A percentile compares a stretch with the other conserved stretches of the same genome.
Conservation (phyloP, 1,140 invertebrate genomes). For the Drosophila melanica region DNA sequence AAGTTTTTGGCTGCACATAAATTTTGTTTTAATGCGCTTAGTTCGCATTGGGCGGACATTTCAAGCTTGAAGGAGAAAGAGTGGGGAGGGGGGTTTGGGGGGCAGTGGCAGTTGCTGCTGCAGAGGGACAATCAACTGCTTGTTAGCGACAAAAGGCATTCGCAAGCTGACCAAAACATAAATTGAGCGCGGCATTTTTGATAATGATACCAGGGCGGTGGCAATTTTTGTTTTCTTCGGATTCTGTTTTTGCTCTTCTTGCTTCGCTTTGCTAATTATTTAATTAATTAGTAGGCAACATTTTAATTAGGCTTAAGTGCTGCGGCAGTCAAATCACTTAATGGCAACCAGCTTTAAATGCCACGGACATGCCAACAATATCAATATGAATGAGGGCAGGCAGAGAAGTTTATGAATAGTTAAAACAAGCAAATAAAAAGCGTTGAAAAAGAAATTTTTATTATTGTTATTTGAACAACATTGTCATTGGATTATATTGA, state of each 20-base stretch:
- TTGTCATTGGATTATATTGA: no score
- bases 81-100: background rate
- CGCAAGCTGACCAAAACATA: slow-evolving; percentile 51
- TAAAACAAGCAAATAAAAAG: background rate
- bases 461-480: no score
- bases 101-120: background rate
- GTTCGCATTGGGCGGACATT: slow-evolving; percentile 41
- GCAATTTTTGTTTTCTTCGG: slow-evolving; percentile 26
- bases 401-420: slow-evolving; percentile 2
- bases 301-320: slow-evolving; percentile 80
- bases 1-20: slow-evolving; percentile 67
- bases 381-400: slow-evolving; percentile 37
- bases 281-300: slow-evolving; percentile 76
- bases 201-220: slow-evolving; percentile 62
- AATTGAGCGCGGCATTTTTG: slow-evolving; percentile 67
- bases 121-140: slow-evolving; percentile 15
- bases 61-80: background rate
- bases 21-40: slow-evolving; percentile 76
- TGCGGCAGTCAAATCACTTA: slow-evolving; percentile 68
- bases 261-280: slow-evolving; percentile 57
- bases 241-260: slow-evolving; percentile 1
- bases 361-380: slow-evolving; percentile 25
- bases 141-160: slow-evolving; percentile 4
- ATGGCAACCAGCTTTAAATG: slow-evolving; percentile 68
- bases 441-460: background rate